phyloP scores from a whole-genome alignment of 2,797 vertebrate species.

The Orestias chungarensis region DNA sequence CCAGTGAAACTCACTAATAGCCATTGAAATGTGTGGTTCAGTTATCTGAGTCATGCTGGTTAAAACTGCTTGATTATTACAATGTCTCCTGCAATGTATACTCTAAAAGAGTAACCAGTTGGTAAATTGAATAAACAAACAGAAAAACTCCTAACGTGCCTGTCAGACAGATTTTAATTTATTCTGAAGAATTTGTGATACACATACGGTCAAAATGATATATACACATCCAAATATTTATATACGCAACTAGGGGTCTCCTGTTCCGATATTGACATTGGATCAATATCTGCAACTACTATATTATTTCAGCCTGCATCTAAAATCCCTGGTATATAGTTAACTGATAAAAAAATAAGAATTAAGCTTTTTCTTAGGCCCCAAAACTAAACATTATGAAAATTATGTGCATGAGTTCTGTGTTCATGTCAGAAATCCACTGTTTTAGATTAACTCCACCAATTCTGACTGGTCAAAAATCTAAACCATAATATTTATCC shows the following conservation, averaged over 20 bases:
- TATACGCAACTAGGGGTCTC: too few species aligned
- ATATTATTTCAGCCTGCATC: too few species aligned
- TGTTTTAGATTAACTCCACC: not conserved
- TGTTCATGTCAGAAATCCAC: not conserved
- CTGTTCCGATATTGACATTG: too few species aligned
- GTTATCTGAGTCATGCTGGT: constrained; percentile 22
- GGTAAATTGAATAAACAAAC: constrained; percentile 62
- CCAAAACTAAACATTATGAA: not conserved
- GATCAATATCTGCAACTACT: too few species aligned
- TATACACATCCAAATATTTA: not conserved
- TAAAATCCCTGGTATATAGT: too few species aligned
- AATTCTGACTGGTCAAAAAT: not conserved
- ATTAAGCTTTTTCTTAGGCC: not conserved
- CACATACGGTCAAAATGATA: not conserved
- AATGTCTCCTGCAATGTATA: not conserved
- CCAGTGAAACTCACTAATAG: constrained; percentile 10
- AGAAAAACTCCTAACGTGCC: constrained; percentile 27
- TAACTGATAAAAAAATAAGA: not conserved
- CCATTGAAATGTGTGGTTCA: constrained; percentile 1
- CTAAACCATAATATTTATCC: not conserved
- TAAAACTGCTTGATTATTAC: not conserved
- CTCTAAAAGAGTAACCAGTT: not conserved
- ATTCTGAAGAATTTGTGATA: not conserved
- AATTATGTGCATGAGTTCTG: not conserved
- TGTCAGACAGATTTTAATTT: not conserved